Conservation (phyloP, 2,113 vertebrate genomes). For the Oryzias javanicus region DNA sequence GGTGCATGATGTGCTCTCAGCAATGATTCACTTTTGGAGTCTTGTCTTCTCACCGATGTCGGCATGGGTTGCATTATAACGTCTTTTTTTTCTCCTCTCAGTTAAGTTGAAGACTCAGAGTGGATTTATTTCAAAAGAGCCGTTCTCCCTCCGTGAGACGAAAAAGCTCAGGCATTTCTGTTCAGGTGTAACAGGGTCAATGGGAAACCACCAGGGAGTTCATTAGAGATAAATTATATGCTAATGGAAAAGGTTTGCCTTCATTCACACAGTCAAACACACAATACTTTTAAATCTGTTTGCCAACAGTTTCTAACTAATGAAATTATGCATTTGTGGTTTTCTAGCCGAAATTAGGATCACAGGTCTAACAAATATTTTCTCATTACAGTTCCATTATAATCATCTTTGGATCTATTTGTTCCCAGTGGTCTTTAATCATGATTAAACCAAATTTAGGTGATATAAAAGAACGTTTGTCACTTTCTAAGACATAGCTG, state of each 20-base stretch:
- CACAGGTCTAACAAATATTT: too few relatives aligned
- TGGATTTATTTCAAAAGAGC: conserved; percentile 79
- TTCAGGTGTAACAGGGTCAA: conserved; percentile 70
- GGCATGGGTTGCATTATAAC: conserved; percentile 45
- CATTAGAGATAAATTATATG: conserved; percentile 68
- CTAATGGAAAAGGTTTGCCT: conserved; percentile 43
- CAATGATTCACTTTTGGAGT: conserved; percentile 43
- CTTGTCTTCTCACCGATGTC: conserved; percentile 65
- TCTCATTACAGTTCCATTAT: too few relatives aligned
- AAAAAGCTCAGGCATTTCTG: conserved; percentile 57
- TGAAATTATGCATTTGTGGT: too few relatives aligned
- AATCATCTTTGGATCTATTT: too few relatives aligned
- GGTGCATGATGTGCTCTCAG: conserved; percentile 48
- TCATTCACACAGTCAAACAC: conserved; percentile 45
- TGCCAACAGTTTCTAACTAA: neutral
- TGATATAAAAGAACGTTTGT: too few relatives aligned
- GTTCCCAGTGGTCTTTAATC: too few relatives aligned
- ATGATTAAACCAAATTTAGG: too few relatives aligned
- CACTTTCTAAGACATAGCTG: too few relatives aligned
- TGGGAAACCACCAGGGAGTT: conserved; percentile 66
- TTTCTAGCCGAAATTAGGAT: too few relatives aligned
- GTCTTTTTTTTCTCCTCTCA: conserved; percentile 51
- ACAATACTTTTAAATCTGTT: conserved; percentile 20
- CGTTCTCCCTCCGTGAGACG: conserved; percentile 37
- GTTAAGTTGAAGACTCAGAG: conserved; percentile 68